These are phyloP conservation scores for Napeogenes sylphis DNA, from an alignment of 2,888 invertebrate species.

Conservation along the genomic window DNA sequence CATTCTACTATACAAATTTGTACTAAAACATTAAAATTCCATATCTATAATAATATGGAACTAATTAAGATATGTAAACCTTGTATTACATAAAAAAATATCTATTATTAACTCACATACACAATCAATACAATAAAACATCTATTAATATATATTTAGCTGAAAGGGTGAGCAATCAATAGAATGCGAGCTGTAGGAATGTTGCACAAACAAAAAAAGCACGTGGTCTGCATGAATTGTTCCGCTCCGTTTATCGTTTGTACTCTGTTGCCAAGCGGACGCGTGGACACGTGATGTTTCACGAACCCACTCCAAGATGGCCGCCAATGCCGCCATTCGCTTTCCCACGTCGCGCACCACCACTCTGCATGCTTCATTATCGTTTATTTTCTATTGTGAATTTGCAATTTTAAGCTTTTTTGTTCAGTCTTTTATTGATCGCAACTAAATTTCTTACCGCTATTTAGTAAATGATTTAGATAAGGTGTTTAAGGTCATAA, in stretches of 20 bases:
- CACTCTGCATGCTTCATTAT: constrained; percentile 61
- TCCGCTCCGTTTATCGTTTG: constrained; percentile 67
- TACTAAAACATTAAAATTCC: no score
- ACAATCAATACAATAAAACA: constrained; percentile 1
- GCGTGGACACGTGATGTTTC: constrained; percentile 67
- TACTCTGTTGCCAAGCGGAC: constrained; percentile 72
- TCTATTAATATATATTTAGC: constrained; percentile 26
- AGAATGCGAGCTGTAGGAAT: constrained; percentile 53
- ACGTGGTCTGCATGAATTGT: constrained; percentile 68
- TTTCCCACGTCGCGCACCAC: constrained; percentile 72
- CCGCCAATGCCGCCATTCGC: constrained; percentile 69
- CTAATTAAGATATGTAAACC: no score
- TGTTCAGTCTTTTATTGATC: constrained; percentile 37
- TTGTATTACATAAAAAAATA: background rate
- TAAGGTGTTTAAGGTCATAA: constrained; percentile 1
- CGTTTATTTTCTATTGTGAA: constrained; percentile 63
- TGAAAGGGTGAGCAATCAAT: constrained; percentile 47
- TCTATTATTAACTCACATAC: constrained; percentile 2
- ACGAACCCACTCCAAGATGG: constrained; percentile 68
- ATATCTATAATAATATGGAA: no score
- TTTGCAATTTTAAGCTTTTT: constrained; percentile 54
- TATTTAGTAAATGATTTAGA: constrained; percentile 19
- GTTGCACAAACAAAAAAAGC: constrained; percentile 69
- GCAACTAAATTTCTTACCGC: constrained; percentile 29
- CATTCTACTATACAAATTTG: no score